These are phyloP conservation scores for Himalopsyche tibetana DNA, from an alignment of 2,888 invertebrate genomes.

Conservation along the genomic window DNA sequence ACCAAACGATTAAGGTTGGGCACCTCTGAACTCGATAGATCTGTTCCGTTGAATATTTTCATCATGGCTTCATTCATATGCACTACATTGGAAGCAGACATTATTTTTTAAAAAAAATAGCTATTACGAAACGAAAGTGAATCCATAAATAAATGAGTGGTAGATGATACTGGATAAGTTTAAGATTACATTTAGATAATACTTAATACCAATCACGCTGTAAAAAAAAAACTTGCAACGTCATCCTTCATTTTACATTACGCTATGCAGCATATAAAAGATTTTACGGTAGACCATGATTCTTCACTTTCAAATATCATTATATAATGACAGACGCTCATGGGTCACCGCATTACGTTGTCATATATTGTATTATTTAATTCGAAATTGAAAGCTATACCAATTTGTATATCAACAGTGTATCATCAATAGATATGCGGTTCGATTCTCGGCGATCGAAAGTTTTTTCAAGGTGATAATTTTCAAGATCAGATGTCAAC, in stretches of 20 bases:
- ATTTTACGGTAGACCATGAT: not conserved
- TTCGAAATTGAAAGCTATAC: not conserved
- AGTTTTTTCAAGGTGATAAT: not conserved
- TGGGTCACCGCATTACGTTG: not conserved
- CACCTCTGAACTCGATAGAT: too few relatives aligned
- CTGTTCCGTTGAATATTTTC: too few relatives aligned
- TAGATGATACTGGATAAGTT: not conserved
- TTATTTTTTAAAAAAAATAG: not conserved
- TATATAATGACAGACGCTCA: not conserved
- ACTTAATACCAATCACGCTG: not conserved
- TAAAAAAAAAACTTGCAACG: not conserved
- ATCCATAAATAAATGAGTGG: not conserved
- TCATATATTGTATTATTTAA: not conserved
- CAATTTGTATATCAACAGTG: not conserved
- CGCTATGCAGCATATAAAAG: not conserved
- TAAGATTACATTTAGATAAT: not conserved
- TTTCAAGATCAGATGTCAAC: not conserved
- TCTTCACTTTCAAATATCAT: not conserved
- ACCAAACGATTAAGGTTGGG: too few relatives aligned
- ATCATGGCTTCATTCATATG: too few relatives aligned
- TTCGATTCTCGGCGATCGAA: not conserved
- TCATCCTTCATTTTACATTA: not conserved
- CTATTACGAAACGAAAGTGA: conserved; percentile 1
- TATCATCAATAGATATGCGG: not conserved
- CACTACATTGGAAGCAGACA: too few relatives aligned